Percentiles rank a stretch among this genome's conserved stretches.
Conservation (phyloP, 2,797 vertebrate species). For the Acanthiza pusilla region DNA sequence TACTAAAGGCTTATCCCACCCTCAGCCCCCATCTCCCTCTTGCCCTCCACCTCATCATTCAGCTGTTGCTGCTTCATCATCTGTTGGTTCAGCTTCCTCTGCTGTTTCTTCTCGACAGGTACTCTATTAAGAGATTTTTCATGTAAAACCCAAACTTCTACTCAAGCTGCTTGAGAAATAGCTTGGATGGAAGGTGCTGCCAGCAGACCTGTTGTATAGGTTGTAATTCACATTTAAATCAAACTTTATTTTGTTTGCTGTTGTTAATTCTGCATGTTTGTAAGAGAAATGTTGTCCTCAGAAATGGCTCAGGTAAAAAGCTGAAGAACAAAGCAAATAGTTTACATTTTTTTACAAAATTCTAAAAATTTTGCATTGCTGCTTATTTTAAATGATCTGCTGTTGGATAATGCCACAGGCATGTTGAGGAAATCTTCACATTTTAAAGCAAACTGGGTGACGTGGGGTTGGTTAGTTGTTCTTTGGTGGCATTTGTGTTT, state of each 20-base stretch:
- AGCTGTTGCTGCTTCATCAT: constrained; percentile 70
- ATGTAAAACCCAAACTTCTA: neutral
- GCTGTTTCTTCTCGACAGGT: constrained; percentile 77
- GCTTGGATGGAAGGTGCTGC: neutral
- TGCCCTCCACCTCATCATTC: constrained; percentile 68
- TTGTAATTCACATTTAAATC: neutral
- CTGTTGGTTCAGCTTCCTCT: constrained; percentile 68
- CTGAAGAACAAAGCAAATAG: neutral
- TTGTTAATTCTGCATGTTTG: neutral
- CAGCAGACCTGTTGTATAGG: neutral
- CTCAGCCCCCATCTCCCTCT: constrained; percentile 68
- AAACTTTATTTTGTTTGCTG: neutral
- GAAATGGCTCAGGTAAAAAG: neutral
- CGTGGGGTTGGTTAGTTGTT: neutral
- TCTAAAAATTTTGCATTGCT: neutral
- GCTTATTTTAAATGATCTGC: neutral
- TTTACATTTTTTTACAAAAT: neutral
- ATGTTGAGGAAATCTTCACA: neutral
- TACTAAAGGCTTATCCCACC: constrained; percentile 65
- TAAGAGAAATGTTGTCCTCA: neutral
- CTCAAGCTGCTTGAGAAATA: neutral
- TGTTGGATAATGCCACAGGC: neutral
- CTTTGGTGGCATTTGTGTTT: neutral
- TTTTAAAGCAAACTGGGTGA: neutral
- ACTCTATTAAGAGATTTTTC: constrained; percentile 57